Evolutionary conservation across 2,113 vertebrate species (phyloP), one percentile per base, ranked within the genome.

Genomic region (Recurvirostra avosetta): DNA sequence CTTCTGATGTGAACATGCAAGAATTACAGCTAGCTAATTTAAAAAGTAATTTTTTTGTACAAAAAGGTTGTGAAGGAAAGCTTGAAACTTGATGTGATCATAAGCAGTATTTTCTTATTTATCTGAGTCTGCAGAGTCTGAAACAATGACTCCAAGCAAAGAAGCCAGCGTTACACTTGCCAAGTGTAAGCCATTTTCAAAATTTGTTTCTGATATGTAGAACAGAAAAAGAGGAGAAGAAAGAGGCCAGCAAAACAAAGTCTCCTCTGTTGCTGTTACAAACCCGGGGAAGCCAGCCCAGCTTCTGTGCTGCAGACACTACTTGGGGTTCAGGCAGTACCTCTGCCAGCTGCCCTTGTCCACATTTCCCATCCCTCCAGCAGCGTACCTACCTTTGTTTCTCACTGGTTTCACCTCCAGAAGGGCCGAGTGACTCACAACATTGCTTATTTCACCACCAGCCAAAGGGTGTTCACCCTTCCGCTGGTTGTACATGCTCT

Each of bases 301-400:
- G 47, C 21, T 32, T 25, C 32, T 5, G 11, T 11, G 34, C 61
- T 34, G n/a, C 62, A 38, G 62, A 4, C 1, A 2, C 12, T 50
- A 8, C 0, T 0, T 15, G 38, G 32, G 16, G 16, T 11, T 80
- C 36, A 72, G 55, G 23, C 40, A 9, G 19, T 27, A 40, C 27
- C 34, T 47, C n/a, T 6, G 2, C 56, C 52, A 25, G 12, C 43
- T 68, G 56, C n/a, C 40, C n/a, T 11, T 8, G 8, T 5, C 11
- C 30, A 19, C 16, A 3, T 34, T 52, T 20, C 67, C 45, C n/a
- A 8, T 15, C 4, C 55, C 38, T 62, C 49, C 40, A 61, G 53
- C 29, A 26, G 5, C 0, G 0, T 12, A 12, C 7, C 15, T 14
- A 5, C 29, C 17, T 45, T 40, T 0, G 0, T 82, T 91, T 72